Percentiles rank a stretch among this genome's conserved stretches.
Evolutionary conservation across 1,140 invertebrate genomes (phyloP).

Genomic region (Drosophila truncata): DNA sequence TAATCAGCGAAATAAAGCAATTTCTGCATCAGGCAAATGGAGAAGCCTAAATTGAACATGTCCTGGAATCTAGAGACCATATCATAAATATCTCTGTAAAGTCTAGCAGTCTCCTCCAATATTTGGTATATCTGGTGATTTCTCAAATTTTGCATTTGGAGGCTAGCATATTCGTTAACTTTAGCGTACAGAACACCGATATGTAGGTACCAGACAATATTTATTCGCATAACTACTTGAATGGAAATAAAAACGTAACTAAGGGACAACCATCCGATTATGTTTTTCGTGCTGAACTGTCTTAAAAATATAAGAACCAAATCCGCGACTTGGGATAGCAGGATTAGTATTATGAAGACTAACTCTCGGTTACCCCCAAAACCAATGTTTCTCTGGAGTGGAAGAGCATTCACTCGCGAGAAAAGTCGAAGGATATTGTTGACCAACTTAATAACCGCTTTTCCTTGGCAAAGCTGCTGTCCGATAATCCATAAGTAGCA

Average conservation of each 20-base stretch:
- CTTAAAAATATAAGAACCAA: rapidly evolving
- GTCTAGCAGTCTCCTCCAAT: background rate
- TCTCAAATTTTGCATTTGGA: background rate
- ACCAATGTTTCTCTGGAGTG: background rate
- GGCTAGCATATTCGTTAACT: background rate
- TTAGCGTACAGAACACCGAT: conserved; percentile 6
- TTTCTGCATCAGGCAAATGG: background rate
- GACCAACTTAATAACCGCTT: background rate
- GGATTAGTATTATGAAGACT: background rate
- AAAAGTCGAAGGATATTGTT: background rate
- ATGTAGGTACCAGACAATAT: conserved; percentile 11
- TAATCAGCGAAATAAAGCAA: background rate
- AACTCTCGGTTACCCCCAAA: background rate
- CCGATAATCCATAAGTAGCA: background rate
- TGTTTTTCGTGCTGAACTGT: rapidly evolving
- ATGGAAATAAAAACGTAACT: background rate
- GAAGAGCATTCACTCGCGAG: background rate
- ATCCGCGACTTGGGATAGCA: background rate
- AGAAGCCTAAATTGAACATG: conserved; percentile 2
- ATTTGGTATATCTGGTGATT: background rate
- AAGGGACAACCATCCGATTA: background rate
- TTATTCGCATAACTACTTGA: background rate
- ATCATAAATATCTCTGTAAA: conserved; percentile 4
- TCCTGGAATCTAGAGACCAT: background rate
- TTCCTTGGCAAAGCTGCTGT: background rate